Conservation (phyloP, 2,797 vertebrate species). For the Siniperca scherzeri region DNA sequence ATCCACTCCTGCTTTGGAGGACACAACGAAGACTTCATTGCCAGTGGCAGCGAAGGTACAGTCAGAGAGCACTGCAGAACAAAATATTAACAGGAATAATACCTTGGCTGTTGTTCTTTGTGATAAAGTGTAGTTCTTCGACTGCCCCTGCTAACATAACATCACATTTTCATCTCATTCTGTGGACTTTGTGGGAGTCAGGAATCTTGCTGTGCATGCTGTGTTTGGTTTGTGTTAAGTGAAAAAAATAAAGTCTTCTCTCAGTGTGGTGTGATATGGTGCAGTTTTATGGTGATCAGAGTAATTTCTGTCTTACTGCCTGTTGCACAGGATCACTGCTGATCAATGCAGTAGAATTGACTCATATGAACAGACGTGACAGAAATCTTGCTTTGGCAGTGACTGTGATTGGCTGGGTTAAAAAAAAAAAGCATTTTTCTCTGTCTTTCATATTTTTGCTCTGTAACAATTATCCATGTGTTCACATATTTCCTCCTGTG, state of each 20-base stretch:
- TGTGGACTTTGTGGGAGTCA: background rate
- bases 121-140: background rate
- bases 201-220: background rate
- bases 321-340: constrained; percentile 2
- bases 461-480: background rate
- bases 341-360: background rate
- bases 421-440: background rate
- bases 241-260: background rate
- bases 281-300: background rate
- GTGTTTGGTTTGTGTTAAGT: background rate
- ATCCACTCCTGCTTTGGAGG: constrained; percentile 99
- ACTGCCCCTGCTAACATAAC: background rate
- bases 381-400: background rate
- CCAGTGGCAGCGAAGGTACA: constrained; percentile 97
- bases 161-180: background rate
- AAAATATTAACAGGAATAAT: background rate
- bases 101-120: background rate
- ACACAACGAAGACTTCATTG: constrained; percentile 99
- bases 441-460: background rate
- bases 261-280: background rate
- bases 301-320: background rate
- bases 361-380: background rate
- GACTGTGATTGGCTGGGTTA: background rate
- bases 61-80: background rate
- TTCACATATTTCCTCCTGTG: background rate